Evolutionary conservation across 2,888 invertebrate species (phyloP).

Genomic region (Melitaea athalia): DNA sequence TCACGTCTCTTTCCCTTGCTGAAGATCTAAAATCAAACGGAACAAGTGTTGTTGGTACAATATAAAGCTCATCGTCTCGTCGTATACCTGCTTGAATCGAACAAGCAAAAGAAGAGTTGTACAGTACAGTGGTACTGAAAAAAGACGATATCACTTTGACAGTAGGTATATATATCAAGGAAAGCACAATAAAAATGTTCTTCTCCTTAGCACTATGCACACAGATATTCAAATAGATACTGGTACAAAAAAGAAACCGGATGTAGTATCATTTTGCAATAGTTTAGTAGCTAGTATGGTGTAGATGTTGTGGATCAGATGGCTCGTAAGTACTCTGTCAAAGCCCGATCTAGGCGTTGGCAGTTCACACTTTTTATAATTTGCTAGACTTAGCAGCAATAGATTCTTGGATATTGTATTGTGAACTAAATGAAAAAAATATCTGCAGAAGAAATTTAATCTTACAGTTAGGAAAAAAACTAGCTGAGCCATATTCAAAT

Average conservation of each 20-base stretch:
- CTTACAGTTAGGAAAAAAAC: slow-evolving; percentile 1
- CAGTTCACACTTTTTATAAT: slow-evolving; percentile 21
- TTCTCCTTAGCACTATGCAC: slow-evolving; percentile 32
- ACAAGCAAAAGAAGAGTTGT: slow-evolving; percentile 19
- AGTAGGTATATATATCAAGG: slow-evolving; percentile 25
- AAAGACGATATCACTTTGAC: slow-evolving; percentile 17
- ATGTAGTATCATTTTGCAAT: slow-evolving; percentile 22
- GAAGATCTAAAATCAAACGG: slow-evolving; percentile 17
- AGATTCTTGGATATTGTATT: not conserved
- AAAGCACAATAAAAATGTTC: slow-evolving; percentile 31
- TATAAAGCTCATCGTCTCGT: slow-evolving; percentile 17
- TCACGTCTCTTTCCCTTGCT: slow-evolving; percentile 16
- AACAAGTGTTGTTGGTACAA: slow-evolving; percentile 18
- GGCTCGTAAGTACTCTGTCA: slow-evolving; percentile 23
- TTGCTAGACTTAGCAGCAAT: not conserved
- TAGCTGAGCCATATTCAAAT: slow-evolving; percentile 1
- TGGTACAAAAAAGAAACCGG: slow-evolving; percentile 22
- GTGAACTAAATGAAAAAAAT: not conserved
- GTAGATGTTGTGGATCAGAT: slow-evolving; percentile 24
- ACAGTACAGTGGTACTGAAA: slow-evolving; percentile 18
- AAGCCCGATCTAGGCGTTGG: slow-evolving; percentile 21
- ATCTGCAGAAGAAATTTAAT: not conserved
- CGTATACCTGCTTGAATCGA: slow-evolving; percentile 11
- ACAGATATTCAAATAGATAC: slow-evolving; percentile 25
- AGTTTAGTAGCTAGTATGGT: slow-evolving; percentile 26